Conservation (phyloP, 2,797 vertebrate species). For the Triplophysa yarkandensis region DNA sequence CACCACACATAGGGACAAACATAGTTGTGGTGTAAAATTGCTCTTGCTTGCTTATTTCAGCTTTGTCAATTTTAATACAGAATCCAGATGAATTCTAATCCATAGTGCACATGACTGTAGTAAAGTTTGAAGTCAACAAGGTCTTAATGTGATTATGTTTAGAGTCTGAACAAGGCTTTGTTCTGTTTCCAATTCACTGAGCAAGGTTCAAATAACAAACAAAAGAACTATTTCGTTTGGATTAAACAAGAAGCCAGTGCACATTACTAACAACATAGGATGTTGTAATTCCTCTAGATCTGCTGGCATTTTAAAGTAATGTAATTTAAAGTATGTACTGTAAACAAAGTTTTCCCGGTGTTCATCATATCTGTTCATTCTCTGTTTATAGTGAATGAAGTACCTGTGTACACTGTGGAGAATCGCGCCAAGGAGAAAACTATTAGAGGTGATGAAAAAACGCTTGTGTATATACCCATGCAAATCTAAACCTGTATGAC, state of each 20-base stretch:
- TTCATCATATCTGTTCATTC: conserved; percentile 17
- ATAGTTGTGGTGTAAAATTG: neutral
- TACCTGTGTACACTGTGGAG: conserved; percentile 79
- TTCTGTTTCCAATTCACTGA: conserved; percentile 25
- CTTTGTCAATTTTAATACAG: too few relatives aligned
- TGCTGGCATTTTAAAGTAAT: conserved; percentile 25
- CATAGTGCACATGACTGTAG: neutral
- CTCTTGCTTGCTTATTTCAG: neutral
- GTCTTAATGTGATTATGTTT: conserved; percentile 40
- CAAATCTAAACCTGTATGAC: too few relatives aligned
- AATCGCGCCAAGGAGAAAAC: conserved; percentile 74
- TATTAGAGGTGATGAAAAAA: conserved; percentile 71
- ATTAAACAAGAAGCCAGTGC: conserved; percentile 18
- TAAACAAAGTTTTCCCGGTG: neutral
- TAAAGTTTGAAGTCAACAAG: conserved; percentile 18
- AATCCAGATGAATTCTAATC: too few relatives aligned
- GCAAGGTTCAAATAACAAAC: conserved; percentile 36
- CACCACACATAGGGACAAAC: neutral
- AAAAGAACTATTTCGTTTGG: conserved; percentile 31
- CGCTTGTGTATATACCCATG: neutral
- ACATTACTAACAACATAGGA: conserved; percentile 23
- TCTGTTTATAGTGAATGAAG: conserved; percentile 75
- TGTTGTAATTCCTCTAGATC: conserved; percentile 27
- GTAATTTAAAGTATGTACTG: neutral
- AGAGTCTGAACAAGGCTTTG: conserved; percentile 43